Conservation (phyloP, 2,113 vertebrate genomes). For the Cololabis saira region DNA sequence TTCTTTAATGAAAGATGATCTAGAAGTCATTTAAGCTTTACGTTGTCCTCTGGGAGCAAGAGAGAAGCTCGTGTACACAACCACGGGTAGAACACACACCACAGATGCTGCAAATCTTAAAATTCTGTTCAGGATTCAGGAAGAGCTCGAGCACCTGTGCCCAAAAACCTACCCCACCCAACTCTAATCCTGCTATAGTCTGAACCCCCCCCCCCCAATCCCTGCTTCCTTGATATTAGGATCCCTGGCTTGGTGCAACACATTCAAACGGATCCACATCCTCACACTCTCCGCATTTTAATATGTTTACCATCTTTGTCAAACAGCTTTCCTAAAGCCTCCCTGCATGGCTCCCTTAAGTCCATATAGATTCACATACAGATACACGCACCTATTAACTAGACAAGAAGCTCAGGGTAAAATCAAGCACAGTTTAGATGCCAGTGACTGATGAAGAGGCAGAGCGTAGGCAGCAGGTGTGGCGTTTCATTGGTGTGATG, state of each 20-base stretch:
- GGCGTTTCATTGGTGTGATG: constrained; percentile 37
- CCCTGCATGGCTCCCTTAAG: constrained; percentile 2
- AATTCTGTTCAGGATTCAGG: constrained; percentile 59
- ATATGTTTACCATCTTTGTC: constrained; percentile 30
- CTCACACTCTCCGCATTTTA: constrained; percentile 14
- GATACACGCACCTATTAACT: neutral
- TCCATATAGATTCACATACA: constrained; percentile 17
- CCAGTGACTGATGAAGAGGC: constrained; percentile 33
- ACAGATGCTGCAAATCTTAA: constrained; percentile 28
- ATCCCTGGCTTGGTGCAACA: constrained; percentile 30
- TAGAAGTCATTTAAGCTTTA: constrained; percentile 69
- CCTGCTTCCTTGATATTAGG: constrained; percentile 37
- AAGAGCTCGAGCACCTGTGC: constrained; percentile 49
- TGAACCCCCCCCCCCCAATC: constrained; percentile 32
- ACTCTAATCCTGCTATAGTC: constrained; percentile 58
- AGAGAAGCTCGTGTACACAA: constrained; percentile 23
- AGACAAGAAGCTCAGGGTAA: constrained; percentile 1
- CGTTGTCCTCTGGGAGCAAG: constrained; percentile 58
- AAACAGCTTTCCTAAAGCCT: constrained; percentile 17
- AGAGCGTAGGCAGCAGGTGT: constrained; percentile 45
- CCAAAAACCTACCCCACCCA: neutral
- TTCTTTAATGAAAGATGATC: constrained; percentile 73
- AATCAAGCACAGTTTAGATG: constrained; percentile 30
- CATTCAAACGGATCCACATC: constrained; percentile 37
- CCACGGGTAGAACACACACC: constrained; percentile 7